phyloP scores from a whole-genome alignment of 2,113 vertebrate species.

The Tupaia chinensis region DNA sequence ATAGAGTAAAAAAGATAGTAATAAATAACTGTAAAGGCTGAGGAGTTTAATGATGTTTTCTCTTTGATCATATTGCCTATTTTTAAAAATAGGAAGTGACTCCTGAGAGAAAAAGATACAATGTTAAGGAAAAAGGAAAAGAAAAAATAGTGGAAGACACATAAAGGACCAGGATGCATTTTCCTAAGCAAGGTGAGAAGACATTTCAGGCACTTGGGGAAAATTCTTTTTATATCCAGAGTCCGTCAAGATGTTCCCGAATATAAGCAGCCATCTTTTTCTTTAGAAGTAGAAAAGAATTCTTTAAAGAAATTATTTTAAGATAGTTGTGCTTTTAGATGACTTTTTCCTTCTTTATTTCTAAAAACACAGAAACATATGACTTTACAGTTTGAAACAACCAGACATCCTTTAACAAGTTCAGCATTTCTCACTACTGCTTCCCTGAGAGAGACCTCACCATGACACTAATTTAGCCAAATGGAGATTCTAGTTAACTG shows the following conservation, averaged over 20 bases:
- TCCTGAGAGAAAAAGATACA: neutral
- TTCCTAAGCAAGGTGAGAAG: neutral
- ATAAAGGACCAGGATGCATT: neutral
- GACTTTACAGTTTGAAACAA: constrained; percentile 20
- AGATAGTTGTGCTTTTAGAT: neutral
- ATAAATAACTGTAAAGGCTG: neutral
- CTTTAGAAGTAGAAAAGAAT: neutral
- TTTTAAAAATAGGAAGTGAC: neutral
- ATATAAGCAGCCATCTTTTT: neutral
- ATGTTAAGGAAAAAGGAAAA: neutral
- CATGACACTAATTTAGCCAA: neutral
- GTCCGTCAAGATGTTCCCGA: neutral
- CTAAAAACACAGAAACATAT: constrained; percentile 7
- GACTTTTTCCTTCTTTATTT: constrained; percentile 13
- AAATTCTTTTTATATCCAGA: neutral
- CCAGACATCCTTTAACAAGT: neutral
- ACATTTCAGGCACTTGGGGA: neutral
- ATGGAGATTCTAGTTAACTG: neutral
- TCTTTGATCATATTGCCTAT: neutral
- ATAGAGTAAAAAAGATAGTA: neutral
- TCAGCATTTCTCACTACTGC: neutral
- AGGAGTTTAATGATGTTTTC: neutral
- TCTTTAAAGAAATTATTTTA: neutral
- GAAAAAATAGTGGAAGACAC: neutral
- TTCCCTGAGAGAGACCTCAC: neutral